A percentile compares a stretch with the other conserved stretches of the same genome.
phyloP scores from a whole-genome alignment of 2,797 vertebrate genomes.

The Macropus fuliginosus region DNA sequence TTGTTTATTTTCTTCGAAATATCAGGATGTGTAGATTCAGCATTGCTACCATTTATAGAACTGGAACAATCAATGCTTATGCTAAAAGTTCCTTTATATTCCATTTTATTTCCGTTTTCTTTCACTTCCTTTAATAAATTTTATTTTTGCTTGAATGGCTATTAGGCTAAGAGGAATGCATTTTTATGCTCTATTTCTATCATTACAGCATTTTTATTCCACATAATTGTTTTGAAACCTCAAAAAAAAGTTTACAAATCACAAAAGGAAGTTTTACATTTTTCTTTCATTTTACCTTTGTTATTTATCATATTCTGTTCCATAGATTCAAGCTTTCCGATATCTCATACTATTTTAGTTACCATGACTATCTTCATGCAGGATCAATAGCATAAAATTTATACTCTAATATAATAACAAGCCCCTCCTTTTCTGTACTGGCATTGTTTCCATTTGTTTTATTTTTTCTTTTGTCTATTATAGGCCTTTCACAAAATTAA shows the following conservation, averaged over 20 bases:
- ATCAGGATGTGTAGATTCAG: background rate
- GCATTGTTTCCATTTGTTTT: background rate
- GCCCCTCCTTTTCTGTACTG: background rate
- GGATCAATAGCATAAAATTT: background rate
- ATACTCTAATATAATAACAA: background rate
- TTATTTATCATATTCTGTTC: no score
- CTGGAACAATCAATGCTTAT: background rate
- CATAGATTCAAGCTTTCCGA: no score
- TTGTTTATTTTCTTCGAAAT: background rate
- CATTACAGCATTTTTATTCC: background rate
- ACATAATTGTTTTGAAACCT: no score
- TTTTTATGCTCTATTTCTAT: background rate
- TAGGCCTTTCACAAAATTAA: background rate
- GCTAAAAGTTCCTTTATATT: background rate
- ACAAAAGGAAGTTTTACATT: background rate
- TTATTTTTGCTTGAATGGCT: background rate
- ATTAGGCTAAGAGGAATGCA: background rate
- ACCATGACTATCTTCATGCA: background rate
- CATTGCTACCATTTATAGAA: background rate
- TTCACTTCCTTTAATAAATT: background rate
- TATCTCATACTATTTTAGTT: no score
- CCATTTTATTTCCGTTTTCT: background rate
- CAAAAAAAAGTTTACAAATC: no score
- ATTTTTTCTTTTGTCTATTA: background rate
- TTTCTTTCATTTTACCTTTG: background rate